Evolutionary conservation across 2,888 invertebrate species (phyloP).

Genomic region (Drosophila austrosaltans): DNA sequence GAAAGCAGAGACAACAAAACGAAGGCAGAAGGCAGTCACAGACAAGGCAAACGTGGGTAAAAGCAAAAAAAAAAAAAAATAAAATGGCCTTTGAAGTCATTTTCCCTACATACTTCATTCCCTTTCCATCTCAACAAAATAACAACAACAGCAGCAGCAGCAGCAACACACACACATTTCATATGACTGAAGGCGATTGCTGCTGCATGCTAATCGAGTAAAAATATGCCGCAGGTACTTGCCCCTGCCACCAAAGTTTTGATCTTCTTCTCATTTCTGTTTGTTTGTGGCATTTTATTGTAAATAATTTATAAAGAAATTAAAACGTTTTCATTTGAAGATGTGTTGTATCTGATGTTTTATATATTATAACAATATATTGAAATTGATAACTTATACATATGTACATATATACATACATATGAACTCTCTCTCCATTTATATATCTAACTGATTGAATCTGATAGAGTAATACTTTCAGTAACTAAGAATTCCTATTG

Average conservation of each 20-base stretch:
- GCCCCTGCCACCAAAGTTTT: neutral
- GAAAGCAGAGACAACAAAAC: constrained; percentile 16
- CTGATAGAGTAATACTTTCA: too few relatives aligned
- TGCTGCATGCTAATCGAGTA: constrained; percentile 66
- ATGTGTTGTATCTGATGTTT: neutral
- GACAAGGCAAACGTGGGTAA: neutral
- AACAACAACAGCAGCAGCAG: neutral
- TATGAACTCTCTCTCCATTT: too few relatives aligned
- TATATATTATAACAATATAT: neutral
- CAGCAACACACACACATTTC: constrained; percentile 14
- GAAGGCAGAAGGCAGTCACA: neutral
- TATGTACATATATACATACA: too few relatives aligned
- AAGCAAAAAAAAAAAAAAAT: neutral
- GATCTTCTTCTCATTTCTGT: constrained; percentile 20
- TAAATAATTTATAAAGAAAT: constrained; percentile 68
- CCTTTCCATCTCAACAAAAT: constrained; percentile 24
- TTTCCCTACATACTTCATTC: constrained; percentile 15
- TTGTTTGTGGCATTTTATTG: constrained; percentile 43
- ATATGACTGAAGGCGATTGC: constrained; percentile 35
- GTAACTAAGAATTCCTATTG: too few relatives aligned
- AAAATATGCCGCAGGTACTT: constrained; percentile 52
- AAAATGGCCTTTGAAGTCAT: constrained; percentile 21
- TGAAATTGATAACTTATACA: too few relatives aligned
- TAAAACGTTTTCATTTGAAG: constrained; percentile 48
- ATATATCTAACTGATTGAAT: too few relatives aligned